phyloP scores from a whole-genome alignment of 2,113 vertebrate species.

The Cyphomyrus discorhynchus region DNA sequence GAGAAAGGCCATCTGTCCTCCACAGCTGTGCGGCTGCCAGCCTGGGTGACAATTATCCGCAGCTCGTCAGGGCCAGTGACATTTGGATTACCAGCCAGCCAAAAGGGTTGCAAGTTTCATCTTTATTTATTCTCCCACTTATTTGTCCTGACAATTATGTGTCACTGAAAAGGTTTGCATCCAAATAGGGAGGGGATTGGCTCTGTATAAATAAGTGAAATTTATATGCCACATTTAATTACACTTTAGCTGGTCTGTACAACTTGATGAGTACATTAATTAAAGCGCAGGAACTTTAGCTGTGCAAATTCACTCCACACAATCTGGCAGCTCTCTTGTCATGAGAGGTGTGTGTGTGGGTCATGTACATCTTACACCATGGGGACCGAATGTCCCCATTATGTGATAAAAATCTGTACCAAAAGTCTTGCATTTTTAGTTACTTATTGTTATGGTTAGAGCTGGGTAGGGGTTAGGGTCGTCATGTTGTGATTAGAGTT shows the following conservation, averaged over 20 bases:
- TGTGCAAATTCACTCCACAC: background rate
- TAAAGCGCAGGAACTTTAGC: background rate
- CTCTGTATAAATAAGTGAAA: background rate
- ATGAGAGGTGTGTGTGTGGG: background rate
- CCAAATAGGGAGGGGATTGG: background rate
- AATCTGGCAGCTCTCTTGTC: background rate
- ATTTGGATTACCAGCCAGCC: slow-evolving; percentile 5
- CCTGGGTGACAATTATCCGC: background rate
- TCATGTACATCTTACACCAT: background rate
- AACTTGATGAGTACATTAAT: slow-evolving; percentile 11
- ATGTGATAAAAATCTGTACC: background rate
- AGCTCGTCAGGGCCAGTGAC: background rate
- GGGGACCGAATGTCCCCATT: too few species aligned
- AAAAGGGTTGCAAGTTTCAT: slow-evolving; percentile 4
- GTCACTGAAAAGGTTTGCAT: background rate
- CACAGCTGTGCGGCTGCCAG: background rate
- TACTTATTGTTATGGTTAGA: background rate
- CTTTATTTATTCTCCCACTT: slow-evolving; percentile 12
- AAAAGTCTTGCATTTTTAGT: background rate
- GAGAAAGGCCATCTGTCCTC: slow-evolving; percentile 8
- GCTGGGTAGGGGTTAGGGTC: background rate
- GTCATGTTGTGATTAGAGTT: background rate
- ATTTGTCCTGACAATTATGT: slow-evolving; percentile 12
- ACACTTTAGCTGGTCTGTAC: slow-evolving; percentile 5
- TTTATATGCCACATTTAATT: slow-evolving; percentile 7